phyloP scores from a whole-genome alignment of 2,113 vertebrate species.

The Mirza zaza region DNA sequence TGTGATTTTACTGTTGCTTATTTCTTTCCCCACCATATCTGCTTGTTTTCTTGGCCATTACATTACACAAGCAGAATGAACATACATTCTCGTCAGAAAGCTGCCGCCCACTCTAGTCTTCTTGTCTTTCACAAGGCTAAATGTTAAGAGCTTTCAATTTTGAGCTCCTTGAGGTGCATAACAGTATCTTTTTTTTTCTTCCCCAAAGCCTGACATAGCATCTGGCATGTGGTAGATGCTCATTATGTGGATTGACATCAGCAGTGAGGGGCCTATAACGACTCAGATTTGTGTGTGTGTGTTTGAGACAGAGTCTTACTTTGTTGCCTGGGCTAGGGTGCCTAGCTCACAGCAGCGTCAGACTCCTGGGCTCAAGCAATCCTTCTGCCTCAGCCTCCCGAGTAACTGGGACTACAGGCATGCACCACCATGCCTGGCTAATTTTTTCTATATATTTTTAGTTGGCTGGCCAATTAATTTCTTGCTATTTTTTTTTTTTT shows the following conservation, averaged over 20 bases:
- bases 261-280: background rate
- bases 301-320: no score
- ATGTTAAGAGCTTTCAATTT: constrained; percentile 16
- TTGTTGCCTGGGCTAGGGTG: no score
- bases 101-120: background rate
- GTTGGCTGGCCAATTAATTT: no score
- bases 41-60: constrained; percentile 12
- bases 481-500: no score
- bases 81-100: background rate
- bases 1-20: background rate
- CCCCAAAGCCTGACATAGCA: background rate
- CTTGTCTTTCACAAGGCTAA: background rate
- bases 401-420: no score
- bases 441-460: no score
- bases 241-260: background rate
- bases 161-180: background rate
- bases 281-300: background rate
- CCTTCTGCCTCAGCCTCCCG: no score
- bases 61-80: background rate
- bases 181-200: background rate
- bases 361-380: no score
- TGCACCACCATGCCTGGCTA: no score
- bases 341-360: no score
- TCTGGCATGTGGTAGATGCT: background rate
- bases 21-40: background rate